Evolutionary conservation across 2,113 vertebrate species (phyloP), one percentile per base, ranked within the genome.

Genomic region (Neolamprologus sp.): DNA sequence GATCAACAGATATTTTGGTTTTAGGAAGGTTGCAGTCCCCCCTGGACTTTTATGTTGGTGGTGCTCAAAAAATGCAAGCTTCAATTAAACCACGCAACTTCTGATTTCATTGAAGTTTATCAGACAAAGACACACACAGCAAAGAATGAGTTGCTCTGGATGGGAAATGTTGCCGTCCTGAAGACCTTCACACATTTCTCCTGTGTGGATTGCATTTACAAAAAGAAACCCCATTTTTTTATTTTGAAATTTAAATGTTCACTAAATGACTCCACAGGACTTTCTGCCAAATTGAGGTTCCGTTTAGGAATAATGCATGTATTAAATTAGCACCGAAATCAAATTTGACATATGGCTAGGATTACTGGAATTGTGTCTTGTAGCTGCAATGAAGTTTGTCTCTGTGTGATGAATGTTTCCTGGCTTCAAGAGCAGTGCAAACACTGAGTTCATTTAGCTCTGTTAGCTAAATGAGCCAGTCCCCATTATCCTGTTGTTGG

Each of bases 391-490:
- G 85, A 84, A 71, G 84, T 85, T 83, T 88, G 90, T 85, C 85
- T 79, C 47, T n/a, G 2, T 16, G 83, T 92, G 91, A 94, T 93
- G 81, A 87, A 93, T 93, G 88, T 23, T 23, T 26, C 54, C 85
- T 87, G 84, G 57, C 83, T 82, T 87, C 68, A 51, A 53, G 78
- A 88, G 84, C 40, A 63, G 49, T 8, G 53, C 63, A 60, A 86
- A 79, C 85, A 73, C 51, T 12, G 75, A 83, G 85, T 86, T 94
- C 85, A 92, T 93, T 93, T 92, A 91, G 90, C 88, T 83, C 81
- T 55, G 63, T 92, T 92, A 91, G 92, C 92, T 89, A 92, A 95
- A 94, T 92, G 90, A 93, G 87, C 81, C 91, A 78, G 63, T 82
- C 84, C 33, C 82, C 88, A 90, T 95, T 92, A 90, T 90, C 89